Evolutionary conservation across 2,113 vertebrate species (phyloP).

Genomic region (Neotragus pygmaeus): DNA sequence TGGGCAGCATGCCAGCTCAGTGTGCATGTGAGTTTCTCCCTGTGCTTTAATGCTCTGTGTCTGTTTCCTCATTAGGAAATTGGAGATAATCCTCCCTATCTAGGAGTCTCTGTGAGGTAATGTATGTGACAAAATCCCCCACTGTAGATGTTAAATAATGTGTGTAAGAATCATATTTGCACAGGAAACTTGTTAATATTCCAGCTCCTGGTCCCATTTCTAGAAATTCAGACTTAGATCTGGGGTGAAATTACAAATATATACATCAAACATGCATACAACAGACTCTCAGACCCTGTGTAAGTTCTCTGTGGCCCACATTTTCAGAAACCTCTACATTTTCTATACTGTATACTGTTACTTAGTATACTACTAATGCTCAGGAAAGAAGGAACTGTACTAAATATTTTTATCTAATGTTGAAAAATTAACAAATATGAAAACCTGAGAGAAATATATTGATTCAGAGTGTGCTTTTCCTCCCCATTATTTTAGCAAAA

Average conservation of each 20-base stretch:
- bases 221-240: not conserved
- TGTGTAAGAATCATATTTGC: not conserved
- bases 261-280: not conserved
- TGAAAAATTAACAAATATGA: conserved; percentile 1
- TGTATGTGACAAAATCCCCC: not conserved
- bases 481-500: not conserved
- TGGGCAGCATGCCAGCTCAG: not conserved
- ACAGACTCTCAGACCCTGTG: not conserved
- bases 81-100: not conserved
- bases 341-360: not conserved
- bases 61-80: not conserved
- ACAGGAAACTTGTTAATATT: not conserved
- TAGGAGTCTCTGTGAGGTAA: not conserved
- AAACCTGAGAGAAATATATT: not conserved
- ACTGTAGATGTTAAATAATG: not conserved
- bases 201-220: not conserved
- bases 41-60: not conserved
- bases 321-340: not conserved
- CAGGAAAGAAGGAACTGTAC: not conserved
- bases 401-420: not conserved
- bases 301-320: not conserved
- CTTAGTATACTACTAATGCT: not conserved
- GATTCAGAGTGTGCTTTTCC: not conserved
- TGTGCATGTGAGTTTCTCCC: not conserved
- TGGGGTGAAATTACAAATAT: not conserved